Conservation (phyloP, 2,888 invertebrate species). For the Napeogenes inachia region DNA sequence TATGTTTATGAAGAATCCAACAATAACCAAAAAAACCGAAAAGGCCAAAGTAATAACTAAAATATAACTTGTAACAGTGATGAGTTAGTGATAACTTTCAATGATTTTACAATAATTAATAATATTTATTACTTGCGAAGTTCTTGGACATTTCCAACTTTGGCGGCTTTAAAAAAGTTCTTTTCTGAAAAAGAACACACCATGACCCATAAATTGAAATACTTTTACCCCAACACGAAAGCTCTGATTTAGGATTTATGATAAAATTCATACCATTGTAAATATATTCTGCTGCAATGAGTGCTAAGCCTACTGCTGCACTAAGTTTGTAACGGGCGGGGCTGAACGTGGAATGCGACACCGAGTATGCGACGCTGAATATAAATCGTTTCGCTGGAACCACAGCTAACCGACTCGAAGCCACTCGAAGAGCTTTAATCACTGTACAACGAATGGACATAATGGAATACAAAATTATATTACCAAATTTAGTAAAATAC, state of each 20-base stretch:
- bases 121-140: constrained; percentile 48
- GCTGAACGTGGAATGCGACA: constrained; percentile 1
- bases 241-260: background rate
- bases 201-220: background rate
- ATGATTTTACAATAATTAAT: background rate
- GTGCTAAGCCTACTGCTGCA: constrained; percentile 52
- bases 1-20: too few species aligned
- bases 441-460: constrained; percentile 2
- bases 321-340: constrained; percentile 31
- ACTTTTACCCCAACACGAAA: background rate
- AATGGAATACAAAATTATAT: background rate
- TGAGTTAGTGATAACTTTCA: background rate
- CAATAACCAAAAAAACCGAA: too few species aligned
- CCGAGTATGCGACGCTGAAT: background rate
- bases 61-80: background rate
- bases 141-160: constrained; percentile 61
- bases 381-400: constrained; percentile 22
- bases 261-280: constrained; percentile 52
- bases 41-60: too few species aligned
- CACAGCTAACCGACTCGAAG: constrained; percentile 9
- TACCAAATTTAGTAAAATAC: constrained; percentile 3
- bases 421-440: background rate
- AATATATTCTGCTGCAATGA: constrained; percentile 60
- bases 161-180: constrained; percentile 65
- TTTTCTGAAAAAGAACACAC: constrained; percentile 50